Conservation (phyloP, 2,797 vertebrate species). For the Babyrousa celebensis region DNA sequence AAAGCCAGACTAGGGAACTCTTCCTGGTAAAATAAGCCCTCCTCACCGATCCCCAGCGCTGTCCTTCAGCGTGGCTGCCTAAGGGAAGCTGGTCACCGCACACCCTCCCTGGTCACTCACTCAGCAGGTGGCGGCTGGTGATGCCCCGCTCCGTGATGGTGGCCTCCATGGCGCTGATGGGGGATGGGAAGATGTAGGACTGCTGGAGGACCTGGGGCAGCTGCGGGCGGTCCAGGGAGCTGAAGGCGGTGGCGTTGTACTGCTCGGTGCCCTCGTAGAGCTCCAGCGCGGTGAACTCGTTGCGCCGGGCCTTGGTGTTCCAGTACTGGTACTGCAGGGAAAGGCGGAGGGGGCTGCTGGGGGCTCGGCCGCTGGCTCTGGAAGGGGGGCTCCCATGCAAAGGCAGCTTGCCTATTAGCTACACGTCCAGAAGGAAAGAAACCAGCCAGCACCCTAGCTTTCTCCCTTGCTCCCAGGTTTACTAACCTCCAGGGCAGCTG, state of each 20-base stretch:
- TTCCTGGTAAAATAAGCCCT: not conserved
- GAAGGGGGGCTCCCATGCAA: not conserved
- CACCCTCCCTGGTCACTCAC: constrained; percentile 90
- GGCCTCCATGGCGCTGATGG: constrained; percentile 97
- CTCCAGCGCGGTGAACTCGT: constrained; percentile 97
- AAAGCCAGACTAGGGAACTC: not conserved
- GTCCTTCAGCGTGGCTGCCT: not conserved
- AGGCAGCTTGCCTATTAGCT: not conserved
- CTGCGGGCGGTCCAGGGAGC: constrained; percentile 97
- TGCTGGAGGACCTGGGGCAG: constrained; percentile 98
- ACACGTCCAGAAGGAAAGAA: not conserved
- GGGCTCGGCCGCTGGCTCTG: not conserved
- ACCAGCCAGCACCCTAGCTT: not conserved
- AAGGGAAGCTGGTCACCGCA: not conserved
- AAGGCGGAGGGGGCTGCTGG: not conserved
- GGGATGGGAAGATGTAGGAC: constrained; percentile 98
- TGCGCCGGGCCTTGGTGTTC: constrained; percentile 98
- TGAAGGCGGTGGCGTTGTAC: constrained; percentile 98
- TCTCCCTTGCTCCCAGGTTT: not conserved
- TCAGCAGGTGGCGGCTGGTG: constrained; percentile 98
- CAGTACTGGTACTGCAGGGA: constrained; percentile 96
- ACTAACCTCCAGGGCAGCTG: not conserved
- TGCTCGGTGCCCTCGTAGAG: constrained; percentile 98
- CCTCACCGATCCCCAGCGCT: not conserved
- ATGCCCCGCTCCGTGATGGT: constrained; percentile 99